Evolutionary conservation across 2,797 vertebrate species (phyloP).

Genomic region (Melanotaenia maccullochi): DNA sequence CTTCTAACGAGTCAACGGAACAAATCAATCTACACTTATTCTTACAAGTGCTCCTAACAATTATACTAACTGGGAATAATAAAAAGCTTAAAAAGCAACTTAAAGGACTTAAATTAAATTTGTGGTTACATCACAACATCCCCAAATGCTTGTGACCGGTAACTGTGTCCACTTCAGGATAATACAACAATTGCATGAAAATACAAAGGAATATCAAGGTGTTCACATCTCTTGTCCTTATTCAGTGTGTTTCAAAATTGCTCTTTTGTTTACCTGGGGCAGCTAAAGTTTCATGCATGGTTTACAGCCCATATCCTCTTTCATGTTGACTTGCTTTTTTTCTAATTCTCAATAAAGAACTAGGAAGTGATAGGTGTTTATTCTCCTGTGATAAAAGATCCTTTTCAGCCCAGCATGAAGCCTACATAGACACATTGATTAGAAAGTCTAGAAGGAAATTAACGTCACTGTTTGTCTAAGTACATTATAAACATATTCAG

Average conservation of each 20-base stretch:
- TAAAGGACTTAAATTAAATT: constrained; percentile 13
- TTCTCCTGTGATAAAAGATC: constrained; percentile 67
- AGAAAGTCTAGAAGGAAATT: constrained; percentile 11
- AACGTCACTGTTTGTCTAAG: constrained; percentile 1
- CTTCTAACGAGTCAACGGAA: neutral
- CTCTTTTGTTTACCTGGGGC: constrained; percentile 60
- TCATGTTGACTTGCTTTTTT: constrained; percentile 72
- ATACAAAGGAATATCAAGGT: constrained; percentile 64
- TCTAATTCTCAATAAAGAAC: constrained; percentile 48
- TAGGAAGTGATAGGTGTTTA: constrained; percentile 58
- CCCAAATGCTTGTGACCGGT: constrained; percentile 50
- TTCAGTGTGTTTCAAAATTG: constrained; percentile 56
- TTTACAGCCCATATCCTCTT: constrained; percentile 71
- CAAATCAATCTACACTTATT: neutral
- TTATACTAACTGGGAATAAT: neutral
- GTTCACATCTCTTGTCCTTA: constrained; percentile 65
- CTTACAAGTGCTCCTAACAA: neutral
- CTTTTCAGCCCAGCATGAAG: constrained; percentile 47
- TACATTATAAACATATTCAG: neutral
- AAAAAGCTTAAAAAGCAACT: neutral
- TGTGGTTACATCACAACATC: constrained; percentile 39
- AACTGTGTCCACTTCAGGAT: constrained; percentile 50
- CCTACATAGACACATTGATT: constrained; percentile 46
- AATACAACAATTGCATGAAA: constrained; percentile 39
- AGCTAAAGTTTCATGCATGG: constrained; percentile 68